Conservation (phyloP, 2,888 invertebrate species). For the Lithosia quadra region DNA sequence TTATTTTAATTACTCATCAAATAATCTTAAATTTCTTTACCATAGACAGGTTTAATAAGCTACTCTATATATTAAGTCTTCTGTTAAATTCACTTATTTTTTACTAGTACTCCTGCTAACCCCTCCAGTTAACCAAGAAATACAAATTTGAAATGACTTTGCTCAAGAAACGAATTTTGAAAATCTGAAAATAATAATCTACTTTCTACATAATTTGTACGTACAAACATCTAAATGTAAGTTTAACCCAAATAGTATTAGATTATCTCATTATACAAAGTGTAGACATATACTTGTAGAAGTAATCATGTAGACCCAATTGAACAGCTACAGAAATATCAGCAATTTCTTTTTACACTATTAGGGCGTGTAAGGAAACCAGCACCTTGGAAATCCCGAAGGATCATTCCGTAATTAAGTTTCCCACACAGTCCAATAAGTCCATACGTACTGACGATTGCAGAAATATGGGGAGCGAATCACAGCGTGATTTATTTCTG, state of each 20-base stretch:
- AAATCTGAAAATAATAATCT: too few species aligned
- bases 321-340: slow-evolving; percentile 30
- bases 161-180: too few species aligned
- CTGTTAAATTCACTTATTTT: too few species aligned
- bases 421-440: slow-evolving; percentile 39
- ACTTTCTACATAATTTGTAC: too few species aligned
- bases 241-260: not conserved
- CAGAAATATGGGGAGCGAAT: slow-evolving; percentile 49
- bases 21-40: not conserved
- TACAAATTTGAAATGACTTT: too few species aligned
- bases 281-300: not conserved
- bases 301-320: too few species aligned
- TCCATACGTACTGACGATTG: slow-evolving; percentile 35
- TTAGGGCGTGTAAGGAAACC: slow-evolving; percentile 38
- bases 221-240: too few species aligned
- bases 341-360: slow-evolving; percentile 42
- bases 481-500: slow-evolving; percentile 47
- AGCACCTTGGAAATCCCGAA: slow-evolving; percentile 47
- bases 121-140: too few species aligned
- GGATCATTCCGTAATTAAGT: slow-evolving; percentile 56
- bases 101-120: not conserved
- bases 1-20: not conserved
- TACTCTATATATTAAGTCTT: too few species aligned
- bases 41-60: not conserved
- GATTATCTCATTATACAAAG: not conserved